Evolutionary conservation across 1,140 invertebrate species (phyloP), one percentile per base, ranked within the genome.

Genomic region (Drosophila takahashii): DNA sequence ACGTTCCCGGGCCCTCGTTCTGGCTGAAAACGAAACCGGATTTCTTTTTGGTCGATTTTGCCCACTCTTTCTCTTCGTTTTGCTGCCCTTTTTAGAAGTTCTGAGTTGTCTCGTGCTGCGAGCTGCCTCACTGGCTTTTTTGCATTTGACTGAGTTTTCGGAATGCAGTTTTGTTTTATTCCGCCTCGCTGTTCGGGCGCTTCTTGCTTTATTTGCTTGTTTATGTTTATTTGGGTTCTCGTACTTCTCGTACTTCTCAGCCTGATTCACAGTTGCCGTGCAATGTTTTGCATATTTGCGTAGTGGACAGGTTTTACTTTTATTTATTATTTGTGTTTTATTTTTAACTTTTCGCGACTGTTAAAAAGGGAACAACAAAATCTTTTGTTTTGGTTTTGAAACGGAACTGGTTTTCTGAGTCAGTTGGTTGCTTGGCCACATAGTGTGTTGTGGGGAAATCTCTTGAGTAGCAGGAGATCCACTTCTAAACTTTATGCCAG

Each of bases 21-120:
- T 85, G 81, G 81, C 81, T 79, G 79, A 87, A 87, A 87, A 87
- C 72, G 83, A 87, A 87, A 87, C 83, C 83, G 83, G 83, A 87
- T 87, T 87, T 86, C 79, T 81, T 81, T 81, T 81, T 76, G 42
- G 45, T 57, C 61, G 64, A 48, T 78, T 67, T 79, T 27, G 42
- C 34, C 34, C 34, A 13, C 34, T 36, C 36, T 16, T n/a, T 9
- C 22, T 13, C 58, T 13, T 13, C 26, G 61, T 51, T 76, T 67
- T 54, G 50, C 53, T 64, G 73, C 56, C 34, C 45, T 39, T 59
- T 84, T 79, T 85, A 85, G 77, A 78, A 86, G 64, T 85, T 77
- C 44, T 37, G 51, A 67, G 48, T 69, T 76, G 74, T 78, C 69
- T 84, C 73, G 70, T 59, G 58, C 50, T 56, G 48, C 69, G 37